Percentiles rank a stretch among this genome's conserved stretches.
Conservation (phyloP, 2,113 vertebrate genomes). For the Ceuthmochares aereus region DNA sequence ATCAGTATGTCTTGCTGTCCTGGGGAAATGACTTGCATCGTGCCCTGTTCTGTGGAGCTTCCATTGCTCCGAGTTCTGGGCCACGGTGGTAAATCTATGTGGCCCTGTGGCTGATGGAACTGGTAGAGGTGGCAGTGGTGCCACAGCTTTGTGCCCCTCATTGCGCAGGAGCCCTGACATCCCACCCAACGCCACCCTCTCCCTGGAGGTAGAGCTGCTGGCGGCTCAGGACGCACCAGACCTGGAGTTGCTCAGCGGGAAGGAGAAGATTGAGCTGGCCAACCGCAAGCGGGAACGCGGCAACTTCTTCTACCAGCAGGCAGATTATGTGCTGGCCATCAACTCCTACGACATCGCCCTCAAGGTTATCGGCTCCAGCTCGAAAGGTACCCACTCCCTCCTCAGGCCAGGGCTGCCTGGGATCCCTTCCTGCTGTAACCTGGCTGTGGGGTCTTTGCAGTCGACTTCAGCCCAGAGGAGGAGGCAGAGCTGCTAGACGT, state of each 20-base stretch:
- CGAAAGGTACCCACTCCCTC: constrained; percentile 83
- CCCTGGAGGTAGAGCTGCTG: constrained; percentile 87
- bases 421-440: neutral
- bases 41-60: accelerated
- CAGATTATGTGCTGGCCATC: constrained; percentile 90
- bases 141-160: neutral
- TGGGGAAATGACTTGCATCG: accelerated
- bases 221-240: constrained; percentile 80
- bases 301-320: constrained; percentile 90
- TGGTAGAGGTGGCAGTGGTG: accelerated
- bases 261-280: constrained; percentile 84
- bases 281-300: constrained; percentile 89
- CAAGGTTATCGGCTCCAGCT: constrained; percentile 87
- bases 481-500: constrained; percentile 88
- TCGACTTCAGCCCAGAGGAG: constrained; percentile 87
- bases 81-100: accelerated
- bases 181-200: constrained; percentile 80
- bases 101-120: neutral
- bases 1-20: accelerated
- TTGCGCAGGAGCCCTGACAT: constrained; percentile 79
- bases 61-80: neutral
- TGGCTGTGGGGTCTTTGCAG: constrained; percentile 55
- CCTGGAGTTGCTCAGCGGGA: constrained; percentile 85
- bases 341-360: constrained; percentile 93
- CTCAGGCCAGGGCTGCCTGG: accelerated